phyloP scores from a whole-genome alignment of 1,140 invertebrate genomes.

The Ceratitis capitata region DNA sequence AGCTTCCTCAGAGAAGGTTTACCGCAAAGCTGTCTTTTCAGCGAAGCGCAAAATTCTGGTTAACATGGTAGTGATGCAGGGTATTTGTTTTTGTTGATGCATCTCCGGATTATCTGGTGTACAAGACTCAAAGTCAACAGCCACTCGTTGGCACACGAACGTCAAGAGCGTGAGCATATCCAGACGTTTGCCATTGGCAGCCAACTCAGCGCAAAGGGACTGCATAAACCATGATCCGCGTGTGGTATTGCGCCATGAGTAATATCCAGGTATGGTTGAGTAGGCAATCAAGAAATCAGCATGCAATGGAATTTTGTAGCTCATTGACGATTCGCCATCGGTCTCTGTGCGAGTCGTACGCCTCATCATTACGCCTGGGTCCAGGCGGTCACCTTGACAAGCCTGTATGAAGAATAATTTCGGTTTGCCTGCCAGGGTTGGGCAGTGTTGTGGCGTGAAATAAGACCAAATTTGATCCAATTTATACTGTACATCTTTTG shows the following conservation, averaged over 20 bases:
- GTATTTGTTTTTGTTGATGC: constrained; percentile 95
- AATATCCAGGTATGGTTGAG: constrained; percentile 92
- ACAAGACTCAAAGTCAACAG: constrained; percentile 90
- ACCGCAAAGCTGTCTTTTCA: constrained; percentile 60
- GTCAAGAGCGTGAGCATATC: constrained; percentile 91
- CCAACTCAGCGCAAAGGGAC: constrained; percentile 86
- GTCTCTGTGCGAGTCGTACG: constrained; percentile 69
- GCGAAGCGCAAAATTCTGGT: constrained; percentile 82
- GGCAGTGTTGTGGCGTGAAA: constrained; percentile 89
- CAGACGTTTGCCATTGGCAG: constrained; percentile 74
- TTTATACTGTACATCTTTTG: constrained; percentile 86
- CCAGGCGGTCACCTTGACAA: constrained; percentile 88
- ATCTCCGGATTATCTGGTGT: constrained; percentile 81
- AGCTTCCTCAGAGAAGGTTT: neutral
- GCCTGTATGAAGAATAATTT: constrained; percentile 95
- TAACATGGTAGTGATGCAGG: constrained; percentile 92
- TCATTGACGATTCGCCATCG: constrained; percentile 72
- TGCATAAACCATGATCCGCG: constrained; percentile 97
- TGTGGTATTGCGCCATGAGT: constrained; percentile 96
- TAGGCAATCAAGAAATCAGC: constrained; percentile 97
- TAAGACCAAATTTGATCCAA: constrained; percentile 82
- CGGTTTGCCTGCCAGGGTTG: constrained; percentile 89
- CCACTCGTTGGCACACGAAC: constrained; percentile 86
- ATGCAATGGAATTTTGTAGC: constrained; percentile 88
- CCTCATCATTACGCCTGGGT: constrained; percentile 74